Evolutionary conservation across 2,888 invertebrate genomes (phyloP).

Genomic region (Dermolepida albohirtum): DNA sequence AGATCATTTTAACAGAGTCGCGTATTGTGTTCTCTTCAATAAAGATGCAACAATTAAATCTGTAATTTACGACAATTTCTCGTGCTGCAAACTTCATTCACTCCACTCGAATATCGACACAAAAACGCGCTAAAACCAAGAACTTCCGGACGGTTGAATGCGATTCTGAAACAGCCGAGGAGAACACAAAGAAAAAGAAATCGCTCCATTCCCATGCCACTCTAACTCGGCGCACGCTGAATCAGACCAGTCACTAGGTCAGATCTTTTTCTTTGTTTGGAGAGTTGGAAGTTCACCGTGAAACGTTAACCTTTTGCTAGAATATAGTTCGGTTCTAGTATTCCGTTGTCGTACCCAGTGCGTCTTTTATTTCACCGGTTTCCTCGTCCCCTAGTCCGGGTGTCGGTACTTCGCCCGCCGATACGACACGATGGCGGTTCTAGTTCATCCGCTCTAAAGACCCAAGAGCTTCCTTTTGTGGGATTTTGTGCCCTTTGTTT

Average conservation of each 20-base stretch:
- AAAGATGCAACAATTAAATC: no score
- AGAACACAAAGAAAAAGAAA: no score
- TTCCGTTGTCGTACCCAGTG: background rate
- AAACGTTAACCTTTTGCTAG: constrained; percentile 16
- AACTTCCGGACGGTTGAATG: no score
- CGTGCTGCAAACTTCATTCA: no score
- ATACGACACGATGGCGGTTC: background rate
- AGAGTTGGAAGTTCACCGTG: constrained; percentile 18
- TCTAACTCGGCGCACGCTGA: no score
- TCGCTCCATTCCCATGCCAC: no score
- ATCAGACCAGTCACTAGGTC: constrained; percentile 10
- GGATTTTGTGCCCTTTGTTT: background rate
- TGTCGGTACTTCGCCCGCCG: background rate
- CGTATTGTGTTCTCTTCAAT: no score
- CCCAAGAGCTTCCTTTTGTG: background rate
- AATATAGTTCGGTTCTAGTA: constrained; percentile 2
- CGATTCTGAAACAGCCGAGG: no score
- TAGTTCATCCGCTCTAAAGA: background rate
- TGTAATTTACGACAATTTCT: no score
- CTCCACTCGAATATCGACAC: no score
- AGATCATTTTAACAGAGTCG: no score
- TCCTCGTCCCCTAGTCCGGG: background rate
- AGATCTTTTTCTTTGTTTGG: constrained; percentile 3
- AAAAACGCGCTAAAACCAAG: no score
- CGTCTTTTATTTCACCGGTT: background rate